Percentiles rank a stretch among this genome's conserved stretches.
Conservation (phyloP, 1,140 invertebrate species). For the Chironomus striatipennis region DNA sequence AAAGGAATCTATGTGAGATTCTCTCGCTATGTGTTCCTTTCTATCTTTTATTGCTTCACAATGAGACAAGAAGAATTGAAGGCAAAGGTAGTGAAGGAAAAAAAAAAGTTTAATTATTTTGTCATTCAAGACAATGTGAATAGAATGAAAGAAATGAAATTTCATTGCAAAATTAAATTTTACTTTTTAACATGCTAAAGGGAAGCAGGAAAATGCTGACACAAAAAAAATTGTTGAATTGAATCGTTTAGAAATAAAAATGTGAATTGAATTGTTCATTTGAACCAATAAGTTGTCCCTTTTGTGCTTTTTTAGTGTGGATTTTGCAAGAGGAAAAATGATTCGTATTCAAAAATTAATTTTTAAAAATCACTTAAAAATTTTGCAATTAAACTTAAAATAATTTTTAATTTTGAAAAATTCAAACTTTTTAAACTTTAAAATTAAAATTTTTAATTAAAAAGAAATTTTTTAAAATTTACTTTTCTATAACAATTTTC, state of each 20-base stretch:
- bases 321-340: too few relatives aligned
- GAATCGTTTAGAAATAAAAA: conserved; percentile 8
- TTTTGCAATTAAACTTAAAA: too few relatives aligned
- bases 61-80: neutral
- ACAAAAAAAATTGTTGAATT: neutral
- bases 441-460: too few relatives aligned
- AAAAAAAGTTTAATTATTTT: conserved; percentile 10
- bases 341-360: too few relatives aligned
- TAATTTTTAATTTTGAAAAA: too few relatives aligned
- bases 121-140: conserved; percentile 12
- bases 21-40: neutral
- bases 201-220: too few relatives aligned
- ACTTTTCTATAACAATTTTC: too few relatives aligned
- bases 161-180: too few relatives aligned
- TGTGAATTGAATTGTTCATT: conserved; percentile 13
- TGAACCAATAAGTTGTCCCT: neutral
- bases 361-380: too few relatives aligned
- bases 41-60: neutral
- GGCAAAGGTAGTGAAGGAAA: neutral
- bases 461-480: too few relatives aligned
- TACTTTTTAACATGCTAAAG: too few relatives aligned
- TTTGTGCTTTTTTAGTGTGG: neutral
- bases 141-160: neutral
- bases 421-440: too few relatives aligned
- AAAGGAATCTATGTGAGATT: neutral